A percentile compares a stretch with the other conserved stretches of the same genome.
Evolutionary conservation across 1,140 invertebrate species (phyloP).

Genomic region (Bombus pyrosoma): DNA sequence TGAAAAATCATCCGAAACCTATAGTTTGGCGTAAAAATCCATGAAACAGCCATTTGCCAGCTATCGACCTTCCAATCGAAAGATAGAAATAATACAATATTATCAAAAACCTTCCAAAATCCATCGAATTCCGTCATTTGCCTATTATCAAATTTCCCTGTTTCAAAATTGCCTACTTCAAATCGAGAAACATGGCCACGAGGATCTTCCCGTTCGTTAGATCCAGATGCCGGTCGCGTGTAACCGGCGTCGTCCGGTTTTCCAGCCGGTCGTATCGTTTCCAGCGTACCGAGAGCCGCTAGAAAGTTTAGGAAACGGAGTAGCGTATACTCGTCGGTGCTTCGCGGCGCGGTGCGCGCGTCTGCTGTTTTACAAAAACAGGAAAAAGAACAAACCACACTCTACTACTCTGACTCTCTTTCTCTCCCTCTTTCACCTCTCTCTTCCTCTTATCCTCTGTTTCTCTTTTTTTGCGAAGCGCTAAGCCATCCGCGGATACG

Average conservation of each 20-base stretch:
- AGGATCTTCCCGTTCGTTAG: background rate
- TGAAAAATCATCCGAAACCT: rapidly evolving
- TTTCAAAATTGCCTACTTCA: no score
- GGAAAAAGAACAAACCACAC: background rate
- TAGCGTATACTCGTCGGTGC: background rate
- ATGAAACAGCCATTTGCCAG: no score
- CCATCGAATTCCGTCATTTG: no score
- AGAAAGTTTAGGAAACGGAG: conserved; percentile 51
- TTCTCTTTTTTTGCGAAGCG: background rate
- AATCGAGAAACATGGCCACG: background rate
- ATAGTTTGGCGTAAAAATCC: no score
- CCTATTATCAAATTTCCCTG: no score
- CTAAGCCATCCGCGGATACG: conserved; percentile 54
- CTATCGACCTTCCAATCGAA: no score
- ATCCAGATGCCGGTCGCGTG: conserved; percentile 12
- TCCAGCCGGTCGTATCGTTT: conserved; percentile 14
- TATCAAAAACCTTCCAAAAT: no score
- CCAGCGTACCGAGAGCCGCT: conserved; percentile 13
- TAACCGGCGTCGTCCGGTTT: conserved; percentile 34
- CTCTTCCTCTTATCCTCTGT: background rate
- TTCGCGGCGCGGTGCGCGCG: conserved; percentile 29
- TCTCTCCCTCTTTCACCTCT: background rate
- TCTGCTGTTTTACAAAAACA: conserved; percentile 33
- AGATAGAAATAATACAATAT: no score
- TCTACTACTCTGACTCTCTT: background rate